phyloP scores from a whole-genome alignment of 2,113 vertebrate genomes.

The Myanophis thanlyinensis region DNA sequence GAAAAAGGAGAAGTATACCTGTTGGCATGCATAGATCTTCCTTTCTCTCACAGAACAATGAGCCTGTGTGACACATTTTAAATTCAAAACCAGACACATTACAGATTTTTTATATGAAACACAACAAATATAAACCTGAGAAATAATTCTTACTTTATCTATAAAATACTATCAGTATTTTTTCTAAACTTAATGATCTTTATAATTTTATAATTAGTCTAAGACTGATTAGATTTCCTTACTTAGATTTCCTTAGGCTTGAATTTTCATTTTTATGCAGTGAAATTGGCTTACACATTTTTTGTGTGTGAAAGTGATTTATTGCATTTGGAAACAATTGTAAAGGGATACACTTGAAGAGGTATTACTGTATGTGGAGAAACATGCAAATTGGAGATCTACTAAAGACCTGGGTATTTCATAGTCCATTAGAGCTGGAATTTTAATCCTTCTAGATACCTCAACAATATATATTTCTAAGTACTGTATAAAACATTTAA shows the following conservation, averaged over 20 bases:
- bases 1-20: conserved; percentile 4
- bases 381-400: not conserved
- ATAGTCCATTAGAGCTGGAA: not conserved
- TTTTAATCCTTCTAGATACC: not conserved
- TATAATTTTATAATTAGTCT: not conserved
- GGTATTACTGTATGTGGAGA: not conserved
- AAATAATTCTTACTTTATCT: not conserved
- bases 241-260: not conserved
- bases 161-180: not conserved
- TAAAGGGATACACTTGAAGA: not conserved
- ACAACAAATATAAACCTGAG: not conserved
- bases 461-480: not conserved
- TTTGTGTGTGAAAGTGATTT: not conserved
- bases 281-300: not conserved
- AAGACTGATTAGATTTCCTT: not conserved
- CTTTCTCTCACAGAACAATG: not conserved
- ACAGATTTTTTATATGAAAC: not conserved
- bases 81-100: not conserved
- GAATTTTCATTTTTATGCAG: not conserved
- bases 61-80: not conserved
- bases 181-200: not conserved
- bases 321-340: not conserved
- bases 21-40: not conserved
- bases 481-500: not conserved
- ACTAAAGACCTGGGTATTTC: not conserved